These are phyloP conservation scores for Dryomyza anilis DNA, from an alignment of 2,888 invertebrate genomes.

Conservation along the genomic window DNA sequence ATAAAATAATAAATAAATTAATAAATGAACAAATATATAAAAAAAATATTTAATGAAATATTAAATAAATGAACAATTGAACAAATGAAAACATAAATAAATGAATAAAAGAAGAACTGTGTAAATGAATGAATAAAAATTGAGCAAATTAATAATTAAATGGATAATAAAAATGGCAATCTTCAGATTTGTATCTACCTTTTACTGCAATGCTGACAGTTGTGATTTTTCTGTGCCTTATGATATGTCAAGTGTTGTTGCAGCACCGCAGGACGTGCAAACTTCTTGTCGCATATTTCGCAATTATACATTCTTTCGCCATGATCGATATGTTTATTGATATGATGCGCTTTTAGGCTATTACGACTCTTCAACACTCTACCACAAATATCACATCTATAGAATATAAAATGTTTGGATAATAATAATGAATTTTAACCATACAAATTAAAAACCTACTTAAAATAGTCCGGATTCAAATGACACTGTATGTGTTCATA, in stretches of 20 bases:
- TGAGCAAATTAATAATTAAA: too few species aligned
- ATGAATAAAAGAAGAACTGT: not conserved
- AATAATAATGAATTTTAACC: not conserved
- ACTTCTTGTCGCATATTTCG: slow-evolving; percentile 17
- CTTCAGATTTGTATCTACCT: slow-evolving; percentile 31
- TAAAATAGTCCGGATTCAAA: slow-evolving; percentile 50
- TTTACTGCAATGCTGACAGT: slow-evolving; percentile 39
- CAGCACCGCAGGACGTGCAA: not conserved
- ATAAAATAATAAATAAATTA: too few species aligned
- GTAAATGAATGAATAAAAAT: not conserved
- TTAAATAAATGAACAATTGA: too few species aligned
- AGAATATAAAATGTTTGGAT: not conserved
- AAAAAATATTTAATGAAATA: not conserved
- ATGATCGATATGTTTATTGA: slow-evolving; percentile 34
- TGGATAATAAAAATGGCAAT: not conserved
- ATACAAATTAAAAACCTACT: slow-evolving; percentile 38
- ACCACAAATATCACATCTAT: slow-evolving; percentile 38
- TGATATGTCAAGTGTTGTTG: slow-evolving; percentile 8
- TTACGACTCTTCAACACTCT: slow-evolving; percentile 33
- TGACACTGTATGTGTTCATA: slow-evolving; percentile 53
- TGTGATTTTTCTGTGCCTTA: slow-evolving; percentile 1
- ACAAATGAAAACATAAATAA: too few species aligned
- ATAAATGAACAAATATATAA: too few species aligned
- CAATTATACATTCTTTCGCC: slow-evolving; percentile 25
- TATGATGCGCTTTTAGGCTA: slow-evolving; percentile 35